Percentiles rank a stretch among this genome's conserved stretches.
These are phyloP conservation scores for Papilio demoleus DNA, from an alignment of 2,888 invertebrate genomes.

Conservation along the genomic window DNA sequence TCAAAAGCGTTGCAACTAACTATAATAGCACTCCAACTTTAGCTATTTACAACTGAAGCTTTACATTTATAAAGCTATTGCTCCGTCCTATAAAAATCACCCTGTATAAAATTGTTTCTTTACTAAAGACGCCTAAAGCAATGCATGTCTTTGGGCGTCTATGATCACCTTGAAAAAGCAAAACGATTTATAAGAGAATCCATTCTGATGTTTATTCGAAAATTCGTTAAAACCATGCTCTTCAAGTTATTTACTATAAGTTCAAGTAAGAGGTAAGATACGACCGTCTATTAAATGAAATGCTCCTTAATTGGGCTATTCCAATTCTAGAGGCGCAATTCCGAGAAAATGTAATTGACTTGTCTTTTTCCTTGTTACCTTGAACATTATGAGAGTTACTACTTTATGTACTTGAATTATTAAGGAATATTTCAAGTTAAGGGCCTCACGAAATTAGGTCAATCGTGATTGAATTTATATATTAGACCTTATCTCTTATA, in stretches of 20 bases:
- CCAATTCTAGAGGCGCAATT: slow-evolving; percentile 69
- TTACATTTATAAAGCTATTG: too few relatives aligned
- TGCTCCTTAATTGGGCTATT: slow-evolving; percentile 46
- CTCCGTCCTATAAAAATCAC: too few relatives aligned
- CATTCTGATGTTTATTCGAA: too few relatives aligned
- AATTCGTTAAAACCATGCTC: too few relatives aligned
- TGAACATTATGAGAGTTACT: background rate
- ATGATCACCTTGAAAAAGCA: too few relatives aligned
- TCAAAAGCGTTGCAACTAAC: background rate
- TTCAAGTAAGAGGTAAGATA: slow-evolving; percentile 23
- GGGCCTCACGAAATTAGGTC: background rate
- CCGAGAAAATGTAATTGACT: slow-evolving; percentile 77
- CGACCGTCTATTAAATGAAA: slow-evolving; percentile 23
- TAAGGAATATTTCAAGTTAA: background rate
- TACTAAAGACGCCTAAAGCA: too few relatives aligned
- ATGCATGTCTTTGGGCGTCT: too few relatives aligned
- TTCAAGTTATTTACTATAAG: background rate
- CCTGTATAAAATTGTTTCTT: too few relatives aligned
- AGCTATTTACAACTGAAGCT: background rate
- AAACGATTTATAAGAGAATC: too few relatives aligned
- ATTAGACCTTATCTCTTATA: too few relatives aligned
- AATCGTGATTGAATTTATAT: background rate
- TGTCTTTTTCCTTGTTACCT: slow-evolving; percentile 73
- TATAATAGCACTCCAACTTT: slow-evolving; percentile 3
- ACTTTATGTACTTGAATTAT: background rate